Base-by-base conservation (phyloP, 2,113 vertebrate species). In the Numida meleagris region DNA sequence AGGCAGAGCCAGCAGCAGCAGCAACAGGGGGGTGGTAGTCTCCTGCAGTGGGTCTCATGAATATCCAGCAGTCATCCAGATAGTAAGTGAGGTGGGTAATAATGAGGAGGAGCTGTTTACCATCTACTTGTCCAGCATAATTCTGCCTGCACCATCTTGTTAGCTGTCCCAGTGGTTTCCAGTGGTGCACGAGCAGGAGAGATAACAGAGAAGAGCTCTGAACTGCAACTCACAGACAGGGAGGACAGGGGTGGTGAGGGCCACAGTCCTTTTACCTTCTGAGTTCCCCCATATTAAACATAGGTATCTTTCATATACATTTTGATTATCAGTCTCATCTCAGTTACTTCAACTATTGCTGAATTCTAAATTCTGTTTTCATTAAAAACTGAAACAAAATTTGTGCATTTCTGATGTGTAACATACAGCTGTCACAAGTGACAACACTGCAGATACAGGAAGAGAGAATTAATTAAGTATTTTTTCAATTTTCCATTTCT, bases 401-500 rank as follows among this genome's bases (percentile, higher is more conserved):
- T n/a, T 73, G 9, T 27, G 12, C 48, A 48, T 58, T 80, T 51
- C 55, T 62, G 16, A 38, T 50, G 16, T 45, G 34, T 42, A 48
- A 66, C 3, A 67, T 8, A 68, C 61, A 65, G 29, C 46, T 76
- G 43, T 31, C 66, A 59, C 14, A 53, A 59, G 46, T 67, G 18
- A 50, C 62, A 68, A 38, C 38, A 42, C 24, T 65, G 34, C 17
- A 84, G 34, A 50, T 19, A 74, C 4, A 81, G 38, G 20, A 73
- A 78, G 67, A 48, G 9, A 86, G 17, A 85, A 62, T 24, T 29
- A 9, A 27, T 29, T 7, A 74, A 66, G 3, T 80, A 33, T 40
- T 84, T 75, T 34, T 59, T 77, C 51, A 50, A 74, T 80, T 90
- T 92, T 68, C 53, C 61, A 76, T 78, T 90, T 90, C 66, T 46